phyloP scores from a whole-genome alignment of 1,140 invertebrate species.

The Pollicipes pollicipes region DNA sequence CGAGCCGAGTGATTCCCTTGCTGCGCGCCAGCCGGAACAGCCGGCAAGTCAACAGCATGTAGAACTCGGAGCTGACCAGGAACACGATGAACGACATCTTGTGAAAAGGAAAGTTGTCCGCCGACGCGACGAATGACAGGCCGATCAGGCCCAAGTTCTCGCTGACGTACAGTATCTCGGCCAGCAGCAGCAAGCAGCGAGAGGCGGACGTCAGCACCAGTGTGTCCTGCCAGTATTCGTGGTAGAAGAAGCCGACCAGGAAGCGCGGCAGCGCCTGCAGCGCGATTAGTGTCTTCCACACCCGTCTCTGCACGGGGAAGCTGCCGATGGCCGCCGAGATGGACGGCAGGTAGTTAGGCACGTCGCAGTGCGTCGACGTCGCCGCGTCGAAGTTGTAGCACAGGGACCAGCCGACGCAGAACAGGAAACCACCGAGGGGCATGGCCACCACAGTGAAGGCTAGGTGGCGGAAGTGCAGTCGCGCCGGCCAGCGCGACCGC shows the following conservation, averaged over 20 bases:
- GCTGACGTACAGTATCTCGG: constrained; percentile 49
- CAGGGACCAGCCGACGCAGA: constrained; percentile 1
- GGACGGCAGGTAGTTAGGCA: constrained; percentile 75
- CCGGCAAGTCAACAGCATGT: constrained; percentile 61
- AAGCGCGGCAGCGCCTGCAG: constrained; percentile 53
- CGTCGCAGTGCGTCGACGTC: constrained; percentile 69
- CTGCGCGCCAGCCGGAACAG: constrained; percentile 38
- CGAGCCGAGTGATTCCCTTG: constrained; percentile 29
- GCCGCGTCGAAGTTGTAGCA: constrained; percentile 50
- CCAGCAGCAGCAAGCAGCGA: constrained; percentile 42
- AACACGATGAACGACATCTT: constrained; percentile 82
- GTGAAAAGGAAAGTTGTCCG: constrained; percentile 69
- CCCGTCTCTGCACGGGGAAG: constrained; percentile 65
- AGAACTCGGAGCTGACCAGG: constrained; percentile 63
- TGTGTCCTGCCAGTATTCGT: constrained; percentile 38
- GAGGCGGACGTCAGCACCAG: constrained; percentile 24
- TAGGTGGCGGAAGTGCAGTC: neutral
- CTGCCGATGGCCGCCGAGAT: constrained; percentile 85
- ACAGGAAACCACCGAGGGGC: neutral
- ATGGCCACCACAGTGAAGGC: neutral
- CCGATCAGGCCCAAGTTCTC: constrained; percentile 67
- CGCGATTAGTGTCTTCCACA: constrained; percentile 73
- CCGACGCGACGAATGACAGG: constrained; percentile 71
- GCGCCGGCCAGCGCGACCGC: neutral
- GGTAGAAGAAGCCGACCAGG: constrained; percentile 52